Evolutionary conservation across 2,797 vertebrate genomes (phyloP).

Genomic region (Rhinella marina): DNA sequence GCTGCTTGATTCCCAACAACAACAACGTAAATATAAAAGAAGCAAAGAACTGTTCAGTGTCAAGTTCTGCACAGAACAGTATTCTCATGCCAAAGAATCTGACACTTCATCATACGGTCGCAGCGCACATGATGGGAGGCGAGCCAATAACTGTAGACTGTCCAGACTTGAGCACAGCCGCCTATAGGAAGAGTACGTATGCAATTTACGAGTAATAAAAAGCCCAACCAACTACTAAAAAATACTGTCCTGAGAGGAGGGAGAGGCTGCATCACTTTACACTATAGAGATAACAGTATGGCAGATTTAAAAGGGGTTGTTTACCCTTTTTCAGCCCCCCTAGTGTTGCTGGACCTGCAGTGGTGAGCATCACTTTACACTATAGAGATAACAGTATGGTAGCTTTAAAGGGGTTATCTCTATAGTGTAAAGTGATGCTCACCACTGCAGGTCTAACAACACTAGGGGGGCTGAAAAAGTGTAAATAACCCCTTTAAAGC

Average conservation of each 20-base stretch:
- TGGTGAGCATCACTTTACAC: no score
- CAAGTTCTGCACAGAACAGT: neutral
- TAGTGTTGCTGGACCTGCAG: no score
- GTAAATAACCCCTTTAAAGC: no score
- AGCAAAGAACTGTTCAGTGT: neutral
- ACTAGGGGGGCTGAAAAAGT: no score
- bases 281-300: neutral
- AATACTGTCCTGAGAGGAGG: neutral
- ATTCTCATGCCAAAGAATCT: neutral
- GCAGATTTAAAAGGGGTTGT: neutral
- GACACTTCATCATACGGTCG: neutral
- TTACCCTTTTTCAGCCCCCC: no score
- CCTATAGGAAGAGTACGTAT: neutral
- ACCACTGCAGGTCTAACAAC: no score
- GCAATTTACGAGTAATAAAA: neutral
- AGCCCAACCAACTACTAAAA: neutral
- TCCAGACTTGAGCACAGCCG: neutral
- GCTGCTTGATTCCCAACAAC: neutral
- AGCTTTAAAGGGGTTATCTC: no score
- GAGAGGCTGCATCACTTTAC: neutral
- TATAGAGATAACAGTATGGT: no score
- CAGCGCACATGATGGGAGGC: neutral
- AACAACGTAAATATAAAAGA: neutral
- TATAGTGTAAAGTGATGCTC: no score
- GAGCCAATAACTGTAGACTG: neutral